Percentiles rank a stretch among this genome's conserved stretches.
phyloP scores from a whole-genome alignment of 2,888 invertebrate species.

The Notodonta ziczac region DNA sequence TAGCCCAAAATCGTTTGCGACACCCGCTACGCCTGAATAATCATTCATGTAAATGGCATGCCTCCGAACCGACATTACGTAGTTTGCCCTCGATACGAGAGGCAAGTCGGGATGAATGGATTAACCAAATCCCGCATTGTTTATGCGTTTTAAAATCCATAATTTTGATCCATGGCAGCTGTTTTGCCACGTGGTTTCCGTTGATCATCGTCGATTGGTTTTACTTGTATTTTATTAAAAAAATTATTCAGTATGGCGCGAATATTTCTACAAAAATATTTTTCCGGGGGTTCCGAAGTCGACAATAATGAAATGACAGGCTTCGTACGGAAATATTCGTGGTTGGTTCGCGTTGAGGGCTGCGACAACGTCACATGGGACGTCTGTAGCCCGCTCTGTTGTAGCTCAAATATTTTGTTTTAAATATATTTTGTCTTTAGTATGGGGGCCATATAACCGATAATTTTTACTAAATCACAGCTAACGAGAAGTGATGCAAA shows the following conservation, averaged over 20 bases:
- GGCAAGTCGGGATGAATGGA: constrained; percentile 65
- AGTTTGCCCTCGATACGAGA: constrained; percentile 67
- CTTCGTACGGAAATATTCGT: constrained; percentile 42
- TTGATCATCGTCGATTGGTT: neutral
- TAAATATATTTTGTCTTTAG: constrained; percentile 16
- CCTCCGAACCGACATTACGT: constrained; percentile 68
- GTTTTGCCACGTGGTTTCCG: neutral
- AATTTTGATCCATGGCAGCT: constrained; percentile 2
- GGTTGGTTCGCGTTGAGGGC: constrained; percentile 32
- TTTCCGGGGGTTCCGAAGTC: constrained; percentile 31
- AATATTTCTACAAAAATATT: constrained; percentile 29
- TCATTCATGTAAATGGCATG: constrained; percentile 78
- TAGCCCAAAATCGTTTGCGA: constrained; percentile 42
- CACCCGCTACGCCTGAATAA: constrained; percentile 57
- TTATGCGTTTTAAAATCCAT: constrained; percentile 54
- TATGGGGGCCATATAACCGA: constrained; percentile 16
- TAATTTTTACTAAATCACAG: constrained; percentile 29
- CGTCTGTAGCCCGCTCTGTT: constrained; percentile 23
- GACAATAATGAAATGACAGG: constrained; percentile 44
- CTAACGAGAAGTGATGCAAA: no score
- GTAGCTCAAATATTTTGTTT: constrained; percentile 45
- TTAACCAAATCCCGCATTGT: constrained; percentile 60
- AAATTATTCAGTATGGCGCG: constrained; percentile 11
- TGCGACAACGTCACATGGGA: constrained; percentile 33
- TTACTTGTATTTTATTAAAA: constrained; percentile 2